phyloP scores from a whole-genome alignment of 2,888 invertebrate genomes.

The Tribolium freemani region DNA sequence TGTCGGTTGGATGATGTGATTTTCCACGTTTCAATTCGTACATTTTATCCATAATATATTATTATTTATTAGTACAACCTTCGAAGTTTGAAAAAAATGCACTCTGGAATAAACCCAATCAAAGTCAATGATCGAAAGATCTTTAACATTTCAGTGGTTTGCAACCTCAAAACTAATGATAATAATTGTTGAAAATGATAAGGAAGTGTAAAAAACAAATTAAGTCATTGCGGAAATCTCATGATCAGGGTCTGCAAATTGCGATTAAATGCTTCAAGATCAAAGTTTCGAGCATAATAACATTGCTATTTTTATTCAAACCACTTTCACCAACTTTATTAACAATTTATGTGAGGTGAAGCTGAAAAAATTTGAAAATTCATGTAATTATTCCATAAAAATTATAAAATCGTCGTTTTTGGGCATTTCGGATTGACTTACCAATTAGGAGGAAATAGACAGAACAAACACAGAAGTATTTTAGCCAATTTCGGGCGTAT shows the following conservation, averaged over 20 bases:
- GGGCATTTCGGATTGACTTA: too few species aligned
- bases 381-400: too few species aligned
- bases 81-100: slow-evolving; percentile 7
- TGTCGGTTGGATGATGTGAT: background rate
- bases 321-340: too few species aligned
- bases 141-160: slow-evolving; percentile 14
- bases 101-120: slow-evolving; percentile 10
- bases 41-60: background rate
- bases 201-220: background rate
- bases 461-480: too few species aligned
- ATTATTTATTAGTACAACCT: slow-evolving; percentile 8
- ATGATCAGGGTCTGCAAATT: background rate
- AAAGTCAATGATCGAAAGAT: slow-evolving; percentile 18
- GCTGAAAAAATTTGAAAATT: too few species aligned
- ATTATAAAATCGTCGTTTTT: too few species aligned
- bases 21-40: background rate
- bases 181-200: too few species aligned
- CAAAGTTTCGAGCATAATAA: background rate
- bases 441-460: too few species aligned
- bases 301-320: background rate
- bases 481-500: too few species aligned
- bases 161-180: background rate
- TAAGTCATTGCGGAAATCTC: background rate
- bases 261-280: background rate
- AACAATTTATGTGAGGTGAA: too few species aligned